Evolutionary conservation across 2,797 vertebrate genomes (phyloP), one percentile per base, ranked within the genome.

Genomic region (Bovichtus diacanthus): DNA sequence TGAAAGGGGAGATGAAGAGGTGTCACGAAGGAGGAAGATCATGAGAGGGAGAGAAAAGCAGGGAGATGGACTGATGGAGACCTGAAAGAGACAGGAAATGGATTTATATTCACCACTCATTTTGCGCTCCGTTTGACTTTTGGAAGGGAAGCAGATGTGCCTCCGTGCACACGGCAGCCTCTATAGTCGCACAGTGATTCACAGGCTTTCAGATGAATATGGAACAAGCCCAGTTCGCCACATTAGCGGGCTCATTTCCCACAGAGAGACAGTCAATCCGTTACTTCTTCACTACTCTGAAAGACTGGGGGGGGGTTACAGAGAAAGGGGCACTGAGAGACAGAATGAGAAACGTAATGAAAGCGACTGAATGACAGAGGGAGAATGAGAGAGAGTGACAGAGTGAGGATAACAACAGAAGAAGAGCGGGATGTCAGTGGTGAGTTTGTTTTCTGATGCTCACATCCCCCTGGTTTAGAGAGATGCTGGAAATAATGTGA

Each of bases 191-290:
- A 66, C 75, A 65, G 87, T 81, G 74, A 88, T 89, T 90, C 88
- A 83, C 76, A 56, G 81, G 75, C 74, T 84, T 44, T 65, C 79
- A 80, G 80, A 93, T 93, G 88, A 94, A 94, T 92, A 92, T 91
- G 89, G 87, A 93, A 92, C 79, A 88, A 91, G 90, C 71, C 72
- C 71, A 78, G 85, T 84, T 90, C 66, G 54, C 79, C 86, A 90
- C 88, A 93, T 95, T 94, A 94, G 81, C 80, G 38, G 86, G 80
- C 82, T 94, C 89, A 92, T 93, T 89, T 93, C 84, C 87, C 87
- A 72, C 82, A 74, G 81, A 82, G 84, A 90, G 82, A 88, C 71
- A 85, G 78, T 90, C 91, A 84, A 88, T 88, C 83, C 78, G 34
- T 92, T 92, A 84, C 78, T 82, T 85, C 61, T 71, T 39, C 68